Percentiles rank a stretch among this genome's conserved stretches.
Conservation (phyloP, 2,888 invertebrate species). For the Drosophila silvestris region DNA sequence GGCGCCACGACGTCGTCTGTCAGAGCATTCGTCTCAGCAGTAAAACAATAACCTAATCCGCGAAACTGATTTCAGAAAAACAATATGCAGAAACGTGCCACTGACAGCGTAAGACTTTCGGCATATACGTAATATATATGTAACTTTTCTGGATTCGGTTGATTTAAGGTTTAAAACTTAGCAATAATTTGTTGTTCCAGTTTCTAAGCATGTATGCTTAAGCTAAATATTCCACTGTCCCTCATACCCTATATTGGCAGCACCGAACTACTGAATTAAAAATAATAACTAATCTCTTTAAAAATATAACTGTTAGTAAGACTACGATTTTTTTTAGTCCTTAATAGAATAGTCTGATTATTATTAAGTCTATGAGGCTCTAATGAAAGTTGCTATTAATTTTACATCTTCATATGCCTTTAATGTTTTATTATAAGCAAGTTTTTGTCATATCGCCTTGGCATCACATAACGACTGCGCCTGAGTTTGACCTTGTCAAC, state of each 20-base stretch:
- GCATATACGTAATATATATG: conserved; percentile 60
- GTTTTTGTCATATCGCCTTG: neutral
- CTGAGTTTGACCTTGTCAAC: neutral
- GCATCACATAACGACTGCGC: neutral
- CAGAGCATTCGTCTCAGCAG: conserved; percentile 14
- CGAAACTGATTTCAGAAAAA: conserved; percentile 45
- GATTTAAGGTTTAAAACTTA: conserved; percentile 3
- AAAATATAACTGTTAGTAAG: conserved; percentile 8
- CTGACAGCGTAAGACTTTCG: conserved; percentile 32
- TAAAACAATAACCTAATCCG: conserved; percentile 15
- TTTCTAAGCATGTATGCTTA: neutral
- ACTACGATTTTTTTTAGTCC: conserved; percentile 2
- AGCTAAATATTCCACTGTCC: neutral
- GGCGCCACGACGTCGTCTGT: conserved; percentile 34
- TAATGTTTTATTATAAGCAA: neutral
- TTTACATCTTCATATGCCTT: conserved; percentile 6
- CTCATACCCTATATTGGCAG: too few relatives aligned
- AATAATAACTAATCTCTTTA: neutral
- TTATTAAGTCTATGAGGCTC: conserved; percentile 8
- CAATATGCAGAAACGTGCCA: conserved; percentile 53
- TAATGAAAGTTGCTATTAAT: conserved; percentile 5
- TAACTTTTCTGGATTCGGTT: conserved; percentile 27
- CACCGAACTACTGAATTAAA: too few relatives aligned
- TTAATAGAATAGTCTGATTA: neutral
- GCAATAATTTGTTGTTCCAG: neutral